Conservation (phyloP, 2,888 invertebrate genomes). For the Cheilosia soror region DNA sequence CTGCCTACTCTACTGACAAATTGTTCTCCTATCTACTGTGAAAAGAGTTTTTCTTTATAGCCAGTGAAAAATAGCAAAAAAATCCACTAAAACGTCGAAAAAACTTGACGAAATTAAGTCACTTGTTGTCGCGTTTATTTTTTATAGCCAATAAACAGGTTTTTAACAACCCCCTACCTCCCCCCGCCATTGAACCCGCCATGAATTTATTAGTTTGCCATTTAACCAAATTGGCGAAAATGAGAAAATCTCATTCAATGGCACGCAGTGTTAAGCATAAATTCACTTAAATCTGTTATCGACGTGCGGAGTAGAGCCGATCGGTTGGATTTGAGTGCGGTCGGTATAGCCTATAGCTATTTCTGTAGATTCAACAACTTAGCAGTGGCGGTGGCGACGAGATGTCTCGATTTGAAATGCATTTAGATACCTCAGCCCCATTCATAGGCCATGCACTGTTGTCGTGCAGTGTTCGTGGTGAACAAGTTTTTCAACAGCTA, state of each 20-base stretch:
- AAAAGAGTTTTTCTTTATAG: background rate
- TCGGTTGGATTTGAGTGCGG: background rate
- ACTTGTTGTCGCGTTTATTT: background rate
- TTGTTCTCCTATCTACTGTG: background rate
- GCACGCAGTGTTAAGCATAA: conserved; percentile 8
- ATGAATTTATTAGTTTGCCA: conserved; percentile 5
- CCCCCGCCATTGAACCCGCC: background rate
- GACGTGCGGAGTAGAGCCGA: conserved; percentile 1
- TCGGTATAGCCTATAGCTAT: no score
- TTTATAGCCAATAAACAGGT: background rate
- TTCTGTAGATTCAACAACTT: no score
- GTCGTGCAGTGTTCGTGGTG: conserved; percentile 7
- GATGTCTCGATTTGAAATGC: conserved; percentile 34
- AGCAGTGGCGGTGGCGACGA: conserved; percentile 1
- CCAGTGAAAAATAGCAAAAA: background rate
- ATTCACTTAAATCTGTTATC: conserved; percentile 20
- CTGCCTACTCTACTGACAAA: background rate
- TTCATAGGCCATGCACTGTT: background rate
- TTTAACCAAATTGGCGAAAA: background rate
- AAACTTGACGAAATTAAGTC: conserved; percentile 1
- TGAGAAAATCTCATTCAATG: conserved; percentile 12
- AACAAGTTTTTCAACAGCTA: conserved; percentile 33
- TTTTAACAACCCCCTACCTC: background rate
- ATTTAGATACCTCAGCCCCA: background rate
- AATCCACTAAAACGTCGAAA: background rate